Base-by-base conservation (phyloP, 2,888 invertebrate genomes). In the Mesorhabditis belari region DNA sequence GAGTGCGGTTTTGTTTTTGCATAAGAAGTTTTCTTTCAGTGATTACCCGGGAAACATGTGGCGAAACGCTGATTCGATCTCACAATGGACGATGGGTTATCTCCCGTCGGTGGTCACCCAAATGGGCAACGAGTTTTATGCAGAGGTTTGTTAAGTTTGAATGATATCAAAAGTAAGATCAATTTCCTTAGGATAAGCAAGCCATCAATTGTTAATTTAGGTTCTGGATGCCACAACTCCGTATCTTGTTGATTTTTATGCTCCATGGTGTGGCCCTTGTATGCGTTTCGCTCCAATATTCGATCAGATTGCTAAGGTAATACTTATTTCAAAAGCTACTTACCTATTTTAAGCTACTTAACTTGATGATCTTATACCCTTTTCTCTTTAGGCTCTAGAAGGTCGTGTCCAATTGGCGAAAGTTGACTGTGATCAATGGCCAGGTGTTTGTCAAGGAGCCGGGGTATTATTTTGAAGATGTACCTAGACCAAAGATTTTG, bases 281-380 rank as follows among this genome's bases (percentile, higher is more conserved):
- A 85, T 86, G 66, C 83, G 84, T 65, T 87, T 89, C 80, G 87
- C 87, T 64, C 88, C 88, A 2, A 86, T 87, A 67, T 88, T 87
- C 82, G 85, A 87, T 69, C 83, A 84, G 69, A 85, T 87, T 54
- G 87, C 88, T 12, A 83, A 86, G 83, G 88, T 35, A n/a, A n/a
- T n/a, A n/a, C n/a, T n/a, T 35, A n/a, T 35, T 9, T 12, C 12
- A 51, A 23, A 17, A 19, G 19, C 21, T 2, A 51, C 9, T n/a
- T 21, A 2, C n/a, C n/a, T n/a, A 51, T 1, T n/a, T 19, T 19
- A 19, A 51, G n/a, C n/a, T n/a, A n/a, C n/a, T n/a, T n/a, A n/a
- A n/a, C n/a, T n/a, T n/a, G n/a, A n/a, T n/a, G n/a, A 52, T 57
- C 9, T 52, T 57, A 17, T 49, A 5, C 5, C 5, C 35, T 25